These are phyloP conservation scores for Drosophila niveifrons DNA, from an alignment of 2,888 invertebrate genomes.

Conservation along the genomic window DNA sequence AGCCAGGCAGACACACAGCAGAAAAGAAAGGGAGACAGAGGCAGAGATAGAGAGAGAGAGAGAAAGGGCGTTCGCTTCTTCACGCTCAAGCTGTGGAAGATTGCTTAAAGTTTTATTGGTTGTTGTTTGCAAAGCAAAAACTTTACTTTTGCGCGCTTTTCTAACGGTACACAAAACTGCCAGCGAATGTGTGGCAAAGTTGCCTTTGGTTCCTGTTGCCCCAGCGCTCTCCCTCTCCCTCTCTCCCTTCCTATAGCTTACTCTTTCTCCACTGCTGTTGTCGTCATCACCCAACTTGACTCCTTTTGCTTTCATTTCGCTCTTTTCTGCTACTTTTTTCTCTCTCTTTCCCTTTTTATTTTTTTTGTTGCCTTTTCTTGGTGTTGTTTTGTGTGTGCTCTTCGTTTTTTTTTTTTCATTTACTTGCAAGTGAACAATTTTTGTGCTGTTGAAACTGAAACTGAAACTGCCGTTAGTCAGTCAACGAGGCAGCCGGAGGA, in stretches of 20 bases:
- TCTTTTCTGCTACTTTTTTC: not conserved
- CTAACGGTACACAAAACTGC: conserved; percentile 67
- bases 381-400: not conserved
- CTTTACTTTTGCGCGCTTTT: conserved; percentile 74
- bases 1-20: conserved; percentile 15
- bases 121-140: conserved; percentile 79
- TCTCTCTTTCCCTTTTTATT: conserved; percentile 14
- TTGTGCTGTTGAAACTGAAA: conserved; percentile 71
- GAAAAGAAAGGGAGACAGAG: not conserved
- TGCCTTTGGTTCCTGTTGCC: conserved; percentile 46
- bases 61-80: conserved; percentile 43
- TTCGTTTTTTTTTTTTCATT: conserved; percentile 12
- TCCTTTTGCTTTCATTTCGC: conserved; percentile 58
- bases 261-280: not conserved
- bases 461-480: conserved; percentile 75
- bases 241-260: too few species aligned
- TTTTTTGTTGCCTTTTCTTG: not conserved
- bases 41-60: not conserved
- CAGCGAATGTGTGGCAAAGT: conserved; percentile 64
- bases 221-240: conserved; percentile 5
- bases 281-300: conserved; percentile 21
- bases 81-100: conserved; percentile 77
- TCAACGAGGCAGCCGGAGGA: conserved; percentile 10
- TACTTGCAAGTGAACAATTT: conserved; percentile 51
- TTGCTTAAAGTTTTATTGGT: conserved; percentile 83